A percentile compares a stretch with the other conserved stretches of the same genome.
Conservation (phyloP, 2,797 vertebrate genomes). For the Potorous gilbertii region DNA sequence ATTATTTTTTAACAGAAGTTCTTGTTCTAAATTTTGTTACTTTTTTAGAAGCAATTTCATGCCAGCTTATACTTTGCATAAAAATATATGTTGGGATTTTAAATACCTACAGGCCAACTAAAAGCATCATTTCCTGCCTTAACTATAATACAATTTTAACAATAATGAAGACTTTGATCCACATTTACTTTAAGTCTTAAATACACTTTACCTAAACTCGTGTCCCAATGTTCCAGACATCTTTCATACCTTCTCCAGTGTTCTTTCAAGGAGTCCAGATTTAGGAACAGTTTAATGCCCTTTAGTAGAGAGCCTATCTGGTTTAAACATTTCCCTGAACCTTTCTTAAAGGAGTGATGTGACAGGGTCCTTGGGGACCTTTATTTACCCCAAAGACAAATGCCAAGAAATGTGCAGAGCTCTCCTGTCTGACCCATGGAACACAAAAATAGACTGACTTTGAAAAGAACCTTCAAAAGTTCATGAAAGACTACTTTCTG, state of each 20-base stretch:
- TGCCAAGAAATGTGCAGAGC: slow-evolving; percentile 36
- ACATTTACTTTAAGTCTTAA: slow-evolving; percentile 10
- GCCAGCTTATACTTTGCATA: background rate
- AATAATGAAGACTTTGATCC: slow-evolving; percentile 18
- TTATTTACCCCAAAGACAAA: slow-evolving; percentile 33
- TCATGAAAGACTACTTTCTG: slow-evolving; percentile 50
- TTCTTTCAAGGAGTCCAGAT: background rate
- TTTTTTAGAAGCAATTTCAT: background rate
- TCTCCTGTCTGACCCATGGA: slow-evolving; percentile 46
- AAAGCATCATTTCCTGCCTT: background rate
- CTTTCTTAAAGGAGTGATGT: background rate
- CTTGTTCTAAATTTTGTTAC: slow-evolving; percentile 30
- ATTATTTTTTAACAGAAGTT: slow-evolving; percentile 14
- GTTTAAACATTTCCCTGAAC: background rate
- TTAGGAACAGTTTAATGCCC: background rate
- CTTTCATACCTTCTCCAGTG: background rate
- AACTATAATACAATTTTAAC: background rate
- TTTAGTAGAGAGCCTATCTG: background rate
- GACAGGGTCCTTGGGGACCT: background rate
- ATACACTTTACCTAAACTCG: slow-evolving; percentile 16
- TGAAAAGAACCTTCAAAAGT: slow-evolving; percentile 18
- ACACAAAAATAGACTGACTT: slow-evolving; percentile 41
- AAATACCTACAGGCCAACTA: slow-evolving; percentile 31
- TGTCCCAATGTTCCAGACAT: background rate
- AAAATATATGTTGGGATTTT: background rate